phyloP scores from a whole-genome alignment of 1,140 invertebrate species.

The Kradibia gibbosae region DNA sequence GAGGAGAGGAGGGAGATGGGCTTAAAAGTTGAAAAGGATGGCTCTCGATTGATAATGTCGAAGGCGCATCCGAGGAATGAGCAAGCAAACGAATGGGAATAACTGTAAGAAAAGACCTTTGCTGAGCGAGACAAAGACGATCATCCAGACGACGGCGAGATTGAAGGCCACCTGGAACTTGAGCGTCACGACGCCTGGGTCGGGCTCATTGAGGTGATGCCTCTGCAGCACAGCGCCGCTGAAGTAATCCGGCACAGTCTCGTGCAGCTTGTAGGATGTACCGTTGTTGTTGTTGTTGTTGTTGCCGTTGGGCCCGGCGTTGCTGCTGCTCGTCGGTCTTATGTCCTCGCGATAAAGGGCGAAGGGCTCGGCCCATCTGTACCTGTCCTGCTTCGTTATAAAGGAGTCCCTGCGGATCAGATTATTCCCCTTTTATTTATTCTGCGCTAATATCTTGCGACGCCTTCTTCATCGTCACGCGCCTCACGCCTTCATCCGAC shows the following conservation, averaged over 20 bases:
- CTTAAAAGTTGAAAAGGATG: too few relatives aligned
- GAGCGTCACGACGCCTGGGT: constrained; percentile 77
- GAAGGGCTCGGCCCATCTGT: constrained; percentile 86
- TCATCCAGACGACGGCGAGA: constrained; percentile 91
- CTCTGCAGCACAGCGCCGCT: constrained; percentile 86
- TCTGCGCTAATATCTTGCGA: too few relatives aligned
- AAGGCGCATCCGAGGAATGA: too few relatives aligned
- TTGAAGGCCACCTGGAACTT: constrained; percentile 93
- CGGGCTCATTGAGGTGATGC: constrained; percentile 75
- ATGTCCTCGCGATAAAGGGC: constrained; percentile 77
- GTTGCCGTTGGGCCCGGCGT: background rate
- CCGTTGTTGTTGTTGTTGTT: constrained; percentile 62
- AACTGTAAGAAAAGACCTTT: constrained; percentile 77
- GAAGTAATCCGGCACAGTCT: constrained; percentile 87
- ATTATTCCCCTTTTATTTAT: background rate
- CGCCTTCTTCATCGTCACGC: too few relatives aligned
- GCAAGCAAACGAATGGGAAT: background rate
- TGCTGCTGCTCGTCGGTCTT: constrained; percentile 57
- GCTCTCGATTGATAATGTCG: too few relatives aligned
- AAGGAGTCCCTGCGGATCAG: constrained; percentile 83
- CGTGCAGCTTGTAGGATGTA: constrained; percentile 77
- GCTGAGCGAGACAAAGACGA: constrained; percentile 89
- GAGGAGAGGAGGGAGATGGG: too few relatives aligned
- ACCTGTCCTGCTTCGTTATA: constrained; percentile 84
- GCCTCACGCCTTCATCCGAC: too few relatives aligned